A percentile compares a stretch with the other conserved stretches of the same genome.
phyloP scores from a whole-genome alignment of 1,140 invertebrate genomes.

The Schlechtendalia chinensis region DNA sequence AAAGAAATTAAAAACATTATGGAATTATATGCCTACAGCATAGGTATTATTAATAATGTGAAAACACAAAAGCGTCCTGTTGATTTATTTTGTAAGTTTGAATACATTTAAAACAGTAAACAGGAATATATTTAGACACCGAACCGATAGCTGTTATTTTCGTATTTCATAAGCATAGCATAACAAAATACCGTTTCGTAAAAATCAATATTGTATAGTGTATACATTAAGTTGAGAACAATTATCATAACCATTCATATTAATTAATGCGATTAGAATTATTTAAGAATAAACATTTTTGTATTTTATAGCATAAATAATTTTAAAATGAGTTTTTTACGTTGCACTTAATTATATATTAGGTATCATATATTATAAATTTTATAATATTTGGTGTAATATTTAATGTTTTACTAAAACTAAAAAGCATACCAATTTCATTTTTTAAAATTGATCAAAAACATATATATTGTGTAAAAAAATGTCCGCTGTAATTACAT shows the following conservation, averaged over 20 bases:
- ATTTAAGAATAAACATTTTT: too few species aligned
- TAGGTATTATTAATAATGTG: neutral
- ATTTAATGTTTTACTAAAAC: neutral
- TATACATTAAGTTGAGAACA: too few species aligned
- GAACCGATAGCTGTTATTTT: neutral
- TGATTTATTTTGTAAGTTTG: neutral
- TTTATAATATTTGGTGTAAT: neutral
- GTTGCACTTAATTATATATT: too few species aligned
- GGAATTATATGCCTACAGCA: neutral
- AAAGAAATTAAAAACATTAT: neutral
- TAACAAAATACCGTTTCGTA: neutral
- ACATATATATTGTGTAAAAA: neutral
- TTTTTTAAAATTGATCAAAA: neutral
- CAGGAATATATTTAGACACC: neutral
- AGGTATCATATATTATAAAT: too few species aligned
- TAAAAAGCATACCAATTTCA: neutral
- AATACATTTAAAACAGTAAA: slow-evolving; percentile 3
- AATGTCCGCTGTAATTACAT: slow-evolving; percentile 3
- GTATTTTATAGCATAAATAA: too few species aligned
- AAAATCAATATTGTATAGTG: neutral
- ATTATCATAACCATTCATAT: too few species aligned
- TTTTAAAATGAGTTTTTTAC: too few species aligned
- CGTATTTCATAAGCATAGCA: neutral
- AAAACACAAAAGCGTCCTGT: slow-evolving; percentile 18
- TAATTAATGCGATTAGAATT: too few species aligned